Base-by-base conservation (phyloP, 2,113 vertebrate species). In the Antechinus stuartii region DNA sequence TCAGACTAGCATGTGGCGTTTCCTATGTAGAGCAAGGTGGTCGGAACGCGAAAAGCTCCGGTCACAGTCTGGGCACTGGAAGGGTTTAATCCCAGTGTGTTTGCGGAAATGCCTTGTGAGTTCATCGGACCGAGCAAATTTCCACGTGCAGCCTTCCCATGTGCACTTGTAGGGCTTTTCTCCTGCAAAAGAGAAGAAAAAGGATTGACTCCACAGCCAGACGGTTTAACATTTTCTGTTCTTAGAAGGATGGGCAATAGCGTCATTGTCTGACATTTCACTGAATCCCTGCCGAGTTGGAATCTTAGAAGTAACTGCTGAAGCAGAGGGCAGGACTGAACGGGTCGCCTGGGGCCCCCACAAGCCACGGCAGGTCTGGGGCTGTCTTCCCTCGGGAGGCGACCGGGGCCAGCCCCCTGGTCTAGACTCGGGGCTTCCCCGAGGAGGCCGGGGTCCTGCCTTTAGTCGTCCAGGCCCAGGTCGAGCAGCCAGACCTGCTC, bases 101-200 rank as follows among this genome's bases (percentile, higher is more conserved):
- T 99, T 99, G 96, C 99, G 99, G 98, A 99, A 99, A 99, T 99
- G 99, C 98, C 99, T 99, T 1, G 99, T 99, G 3, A 99, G 98
- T 98, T 99, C 99, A 92, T 99, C 99, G 0, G 99, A 99, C 97
- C 99, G 99, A 94, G 99, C 99, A 92, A 99, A 99, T 98, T 99
- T 99, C 99, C 99, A 99, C 0, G 99, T 99, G 98, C 99, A 99
- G 89, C 99, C 99, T 97, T 99, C 99, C 99, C 99, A 99, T 47
- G 99, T 99, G 98, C 99, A 99, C 98, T 99, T 99, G 98, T 99
- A 99, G 0, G 99, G 99, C 93, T 99, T 99, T 98, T 99, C 99
- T 96, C 99, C 99, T 99, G 96, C 26, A 97, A 94, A 93, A 96
- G 92, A 54, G 49, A 97, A 97, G 92, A 23, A 96, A 53, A 93